Evolutionary conservation across 1,140 invertebrate genomes (phyloP), one percentile per base, ranked within the genome.

Genomic region (Thereuonema tuberculata): DNA sequence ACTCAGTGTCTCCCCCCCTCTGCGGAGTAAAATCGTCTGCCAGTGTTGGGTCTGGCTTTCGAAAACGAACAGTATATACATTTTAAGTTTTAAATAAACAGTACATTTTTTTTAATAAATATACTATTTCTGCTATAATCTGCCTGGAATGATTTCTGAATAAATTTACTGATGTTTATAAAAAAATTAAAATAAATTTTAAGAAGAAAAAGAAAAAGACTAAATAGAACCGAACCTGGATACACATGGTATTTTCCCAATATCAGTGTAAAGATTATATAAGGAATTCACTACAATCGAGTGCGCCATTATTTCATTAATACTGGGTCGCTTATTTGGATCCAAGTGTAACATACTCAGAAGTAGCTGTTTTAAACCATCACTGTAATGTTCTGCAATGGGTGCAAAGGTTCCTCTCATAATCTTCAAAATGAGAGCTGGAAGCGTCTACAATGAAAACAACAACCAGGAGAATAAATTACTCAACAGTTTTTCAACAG

Each of bases 361-460:
- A 2, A 78, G 71, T 20, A 78, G 61, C 14, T 71, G 67, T 17
- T 69, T 64, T 62, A 78, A 64, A 27, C 74, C 71, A 27, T 70
- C 66, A 58, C 73, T 76, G 67, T 77, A 78, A 43, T 71, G 69
- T 17, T 71, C 69, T 0, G 63, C 68, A 54, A 78, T 74, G 14
- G 77, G 76, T 1, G 71, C 67, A 67, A 74, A 76, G 17, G 71
- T 71, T 14, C 77, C 77, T 24, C 73, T 67, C 71, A 78, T 75
- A 15, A 79, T 79, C 65, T 78, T 78, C 62, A 75, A 64, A 23
- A 79, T 72, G 14, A 79, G 62, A 17, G 77, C 76, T 66, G 75
- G 73, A 12, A 79, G 64, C 53, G 74, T 77, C 74, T 77, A 37
- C 31, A 37, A 37, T 17, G 17, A 37, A 5, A 37, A 37, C 31